Conservation (phyloP, 2,797 vertebrate species). For the Borostomias antarcticus region DNA sequence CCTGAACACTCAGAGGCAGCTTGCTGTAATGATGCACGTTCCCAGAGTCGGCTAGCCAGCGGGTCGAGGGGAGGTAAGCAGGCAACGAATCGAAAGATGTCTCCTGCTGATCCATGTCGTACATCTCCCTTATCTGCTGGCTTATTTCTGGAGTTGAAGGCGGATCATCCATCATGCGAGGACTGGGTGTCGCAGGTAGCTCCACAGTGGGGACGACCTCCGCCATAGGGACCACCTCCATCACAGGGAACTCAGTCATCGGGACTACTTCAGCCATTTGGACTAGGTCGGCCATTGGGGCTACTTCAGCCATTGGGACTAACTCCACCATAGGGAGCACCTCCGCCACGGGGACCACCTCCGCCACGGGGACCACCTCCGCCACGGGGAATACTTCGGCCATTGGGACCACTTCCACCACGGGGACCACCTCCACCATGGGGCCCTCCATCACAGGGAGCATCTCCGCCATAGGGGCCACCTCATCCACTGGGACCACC, state of each 20-base stretch:
- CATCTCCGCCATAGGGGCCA: constrained; percentile 16
- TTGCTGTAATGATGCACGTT: constrained; percentile 56
- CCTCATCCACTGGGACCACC: constrained; percentile 17
- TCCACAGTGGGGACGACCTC: constrained; percentile 11
- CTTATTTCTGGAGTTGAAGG: constrained; percentile 9
- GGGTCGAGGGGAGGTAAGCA: constrained; percentile 70
- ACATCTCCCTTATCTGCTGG: constrained; percentile 8
- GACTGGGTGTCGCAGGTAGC: neutral
- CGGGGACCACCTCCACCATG: constrained; percentile 17
- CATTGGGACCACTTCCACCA: constrained; percentile 6
- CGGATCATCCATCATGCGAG: constrained; percentile 14
- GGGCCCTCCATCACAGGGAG: neutral
- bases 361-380: constrained; percentile 13
- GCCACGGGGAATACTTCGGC: neutral
- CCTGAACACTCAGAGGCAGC: constrained; percentile 46
- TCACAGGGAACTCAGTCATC: constrained; percentile 8
- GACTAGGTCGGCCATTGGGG: neutral
- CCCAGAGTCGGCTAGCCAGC: constrained; percentile 70
- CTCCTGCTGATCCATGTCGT: constrained; percentile 52
- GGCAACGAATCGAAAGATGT: constrained; percentile 69
- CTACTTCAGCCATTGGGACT: neutral
- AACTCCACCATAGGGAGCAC: constrained; percentile 14
- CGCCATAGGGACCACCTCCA: neutral
- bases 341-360: neutral
- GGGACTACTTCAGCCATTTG: neutral